Base-by-base conservation (phyloP, 1,140 invertebrate species). In the Marisa cornuarietis region DNA sequence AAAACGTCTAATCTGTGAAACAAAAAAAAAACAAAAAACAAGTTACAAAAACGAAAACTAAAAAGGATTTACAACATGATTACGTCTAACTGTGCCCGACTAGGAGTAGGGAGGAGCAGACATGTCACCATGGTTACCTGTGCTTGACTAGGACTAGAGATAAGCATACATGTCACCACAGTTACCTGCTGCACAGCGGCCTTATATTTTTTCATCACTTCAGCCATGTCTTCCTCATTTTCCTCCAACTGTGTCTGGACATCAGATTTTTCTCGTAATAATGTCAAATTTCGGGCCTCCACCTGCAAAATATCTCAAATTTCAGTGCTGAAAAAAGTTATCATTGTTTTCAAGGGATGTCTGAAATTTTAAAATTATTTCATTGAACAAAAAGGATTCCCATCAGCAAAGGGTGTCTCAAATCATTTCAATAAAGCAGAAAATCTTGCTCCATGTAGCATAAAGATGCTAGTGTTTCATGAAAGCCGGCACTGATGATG, bases 131-230 rank as follows among this genome's bases (percentile, higher is more conserved):
- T n/a, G 31, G 6, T 2, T 6, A 42, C 31, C 31, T 42, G 31
- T 42, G 31, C 31, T 6, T 42, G 31, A 42, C 2, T 6, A 42
- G 31, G 31, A 42, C 31, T 42, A 42, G 31, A 13, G 49, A 49
- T 26, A 20, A 66, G 26, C n/a, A n/a, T 10, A 65, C 31, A 42
- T 42, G 6, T 4, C 31, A 42, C 31, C 31, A 42, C 6, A 6
- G 31, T 51, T 69, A 97, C 92, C 86, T 97, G 95, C 85, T 95
- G 94, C 0, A 98, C 96, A 22, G 95, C 93, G 9, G 95, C 93
- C 81, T 97, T 95, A 91, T 97, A 98, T 89, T 98, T 98, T 91
- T 97, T 97, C 92, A 98, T 92, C 10, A 97, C 92, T 90, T 97
- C 96, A 0, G 95, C 94, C 54, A 96, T 91, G 90, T 98, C 96